Percentiles rank a stretch among this genome's conserved stretches.
Evolutionary conservation across 1,140 invertebrate species (phyloP).

Genomic region (Aphelenchoides avenae): DNA sequence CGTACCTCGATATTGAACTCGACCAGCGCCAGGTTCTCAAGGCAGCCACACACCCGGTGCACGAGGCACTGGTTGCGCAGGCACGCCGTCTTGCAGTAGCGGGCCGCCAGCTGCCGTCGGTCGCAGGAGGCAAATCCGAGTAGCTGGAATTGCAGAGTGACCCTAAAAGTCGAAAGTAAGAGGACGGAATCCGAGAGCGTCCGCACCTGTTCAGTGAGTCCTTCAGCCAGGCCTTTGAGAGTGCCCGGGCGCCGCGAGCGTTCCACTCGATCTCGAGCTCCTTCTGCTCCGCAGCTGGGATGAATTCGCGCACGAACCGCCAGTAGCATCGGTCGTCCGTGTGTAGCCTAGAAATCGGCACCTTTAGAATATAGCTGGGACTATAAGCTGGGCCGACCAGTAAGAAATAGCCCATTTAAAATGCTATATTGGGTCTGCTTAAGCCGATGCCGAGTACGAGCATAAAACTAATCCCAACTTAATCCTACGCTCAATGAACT

Average conservation of each 20-base stretch:
- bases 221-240: slow-evolving; percentile 41
- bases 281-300: slow-evolving; percentile 26
- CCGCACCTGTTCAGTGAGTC: slow-evolving; percentile 35
- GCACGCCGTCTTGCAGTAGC: slow-evolving; percentile 28
- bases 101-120: slow-evolving; percentile 8
- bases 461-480: too few species aligned
- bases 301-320: slow-evolving; percentile 32
- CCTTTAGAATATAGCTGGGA: too few species aligned
- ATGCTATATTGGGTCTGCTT: too few species aligned
- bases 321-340: slow-evolving; percentile 33
- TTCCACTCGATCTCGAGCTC: slow-evolving; percentile 34
- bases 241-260: slow-evolving; percentile 11
- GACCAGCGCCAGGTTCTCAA: slow-evolving; percentile 26
- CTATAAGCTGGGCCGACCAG: neutral
- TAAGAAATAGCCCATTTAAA: slow-evolving; percentile 9
- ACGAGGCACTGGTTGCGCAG: slow-evolving; percentile 25
- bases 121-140: slow-evolving; percentile 16
- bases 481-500: too few species aligned
- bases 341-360: too few species aligned
- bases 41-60: slow-evolving; percentile 20
- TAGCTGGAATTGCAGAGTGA: slow-evolving; percentile 35
- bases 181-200: slow-evolving; percentile 6
- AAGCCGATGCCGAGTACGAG: too few species aligned
- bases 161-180: slow-evolving; percentile 21
- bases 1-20: slow-evolving; percentile 45